These are phyloP conservation scores for Pammene aurita DNA, from an alignment of 2,888 invertebrate species.

Conservation along the genomic window DNA sequence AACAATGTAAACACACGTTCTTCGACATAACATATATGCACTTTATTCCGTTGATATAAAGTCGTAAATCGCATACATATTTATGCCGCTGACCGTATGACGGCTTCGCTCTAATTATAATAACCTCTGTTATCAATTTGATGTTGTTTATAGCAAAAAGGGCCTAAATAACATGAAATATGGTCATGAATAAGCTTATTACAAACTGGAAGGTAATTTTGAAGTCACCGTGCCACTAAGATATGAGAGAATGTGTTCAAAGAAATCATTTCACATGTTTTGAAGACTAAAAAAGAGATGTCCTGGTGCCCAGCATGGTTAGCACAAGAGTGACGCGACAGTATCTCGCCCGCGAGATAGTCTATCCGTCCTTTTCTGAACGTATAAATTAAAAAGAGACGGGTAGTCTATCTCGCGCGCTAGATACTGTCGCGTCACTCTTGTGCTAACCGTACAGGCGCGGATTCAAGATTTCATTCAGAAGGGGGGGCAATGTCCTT, in stretches of 20 bases:
- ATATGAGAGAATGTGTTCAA: conserved; percentile 1
- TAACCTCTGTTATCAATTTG: conserved; percentile 26
- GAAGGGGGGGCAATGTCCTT: too few species aligned
- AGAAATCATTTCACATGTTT: background rate
- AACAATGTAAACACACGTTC: background rate
- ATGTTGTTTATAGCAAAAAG: background rate
- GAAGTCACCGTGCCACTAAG: background rate
- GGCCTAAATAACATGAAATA: background rate
- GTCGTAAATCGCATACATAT: background rate
- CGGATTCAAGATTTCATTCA: too few species aligned
- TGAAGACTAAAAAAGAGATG: background rate
- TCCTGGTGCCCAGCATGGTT: too few species aligned
- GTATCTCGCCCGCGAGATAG: too few species aligned
- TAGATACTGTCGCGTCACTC: too few species aligned
- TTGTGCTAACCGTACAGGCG: too few species aligned
- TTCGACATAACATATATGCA: background rate
- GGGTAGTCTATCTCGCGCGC: too few species aligned
- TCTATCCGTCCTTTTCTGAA: too few species aligned
- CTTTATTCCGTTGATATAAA: background rate
- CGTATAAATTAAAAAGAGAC: too few species aligned
- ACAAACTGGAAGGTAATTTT: background rate
- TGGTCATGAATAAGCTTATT: background rate
- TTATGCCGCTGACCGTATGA: background rate
- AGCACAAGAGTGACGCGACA: too few species aligned
- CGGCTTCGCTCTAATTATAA: conserved; percentile 17